Percentiles rank a stretch among this genome's conserved stretches.
Conservation (phyloP, 2,888 invertebrate species). For the Cacoxenus indagator region DNA sequence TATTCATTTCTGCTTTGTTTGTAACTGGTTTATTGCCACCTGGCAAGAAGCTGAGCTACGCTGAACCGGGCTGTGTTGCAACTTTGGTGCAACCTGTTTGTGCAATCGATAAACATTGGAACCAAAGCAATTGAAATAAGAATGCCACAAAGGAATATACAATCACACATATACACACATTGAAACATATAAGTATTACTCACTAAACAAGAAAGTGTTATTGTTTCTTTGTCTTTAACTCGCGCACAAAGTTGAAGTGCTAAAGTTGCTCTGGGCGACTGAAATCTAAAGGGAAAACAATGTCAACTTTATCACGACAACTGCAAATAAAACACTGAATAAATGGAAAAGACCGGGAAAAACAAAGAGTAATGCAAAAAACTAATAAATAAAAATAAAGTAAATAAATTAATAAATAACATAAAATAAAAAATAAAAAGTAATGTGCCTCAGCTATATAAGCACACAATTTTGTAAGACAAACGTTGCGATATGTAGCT, state of each 20-base stretch:
- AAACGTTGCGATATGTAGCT: no score
- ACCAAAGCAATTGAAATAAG: constrained; percentile 50
- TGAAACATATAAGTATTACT: not conserved
- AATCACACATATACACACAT: not conserved
- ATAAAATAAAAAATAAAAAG: no score
- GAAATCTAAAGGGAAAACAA: constrained; percentile 16
- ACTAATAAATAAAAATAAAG: not conserved
- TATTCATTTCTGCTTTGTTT: constrained; percentile 6
- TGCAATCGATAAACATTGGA: constrained; percentile 45
- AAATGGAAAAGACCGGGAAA: not conserved
- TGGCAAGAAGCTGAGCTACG: not conserved
- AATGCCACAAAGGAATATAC: constrained; percentile 29
- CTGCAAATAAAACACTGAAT: constrained; percentile 23
- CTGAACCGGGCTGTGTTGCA: constrained; percentile 35
- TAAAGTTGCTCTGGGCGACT: constrained; percentile 29
- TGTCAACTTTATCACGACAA: constrained; percentile 33
- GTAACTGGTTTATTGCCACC: constrained; percentile 43
- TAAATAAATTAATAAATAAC: not conserved
- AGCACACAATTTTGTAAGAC: no score
- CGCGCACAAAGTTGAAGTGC: constrained; percentile 45
- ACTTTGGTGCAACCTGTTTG: constrained; percentile 37
- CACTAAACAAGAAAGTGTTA: constrained; percentile 25
- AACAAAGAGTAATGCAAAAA: not conserved
- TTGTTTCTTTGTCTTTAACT: constrained; percentile 32
- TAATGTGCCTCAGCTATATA: no score